A percentile compares a stretch with the other conserved stretches of the same genome.
These are phyloP conservation scores for Agrochola lota DNA, from an alignment of 2,888 invertebrate genomes.

Conservation along the genomic window DNA sequence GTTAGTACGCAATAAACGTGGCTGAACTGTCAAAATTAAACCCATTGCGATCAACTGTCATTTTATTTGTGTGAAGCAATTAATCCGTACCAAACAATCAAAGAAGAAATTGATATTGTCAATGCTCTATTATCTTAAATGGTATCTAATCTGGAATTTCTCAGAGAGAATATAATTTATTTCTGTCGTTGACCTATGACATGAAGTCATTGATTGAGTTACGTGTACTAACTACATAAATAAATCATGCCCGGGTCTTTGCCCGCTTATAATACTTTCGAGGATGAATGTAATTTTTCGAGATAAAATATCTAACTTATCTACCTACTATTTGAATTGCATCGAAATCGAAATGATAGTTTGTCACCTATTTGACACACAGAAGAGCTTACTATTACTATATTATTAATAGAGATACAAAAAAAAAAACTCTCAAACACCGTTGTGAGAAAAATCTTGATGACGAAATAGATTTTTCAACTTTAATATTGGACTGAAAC, in stretches of 20 bases:
- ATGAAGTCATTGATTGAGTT: slow-evolving; percentile 4
- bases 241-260: background rate
- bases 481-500: slow-evolving; percentile 21
- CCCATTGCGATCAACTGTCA: too few species aligned
- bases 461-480: slow-evolving; percentile 17
- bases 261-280: background rate
- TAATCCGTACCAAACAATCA: background rate
- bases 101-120: background rate
- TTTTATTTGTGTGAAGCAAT: too few species aligned
- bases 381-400: too few species aligned
- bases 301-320: too few species aligned
- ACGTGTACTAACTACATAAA: slow-evolving; percentile 1
- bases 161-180: background rate
- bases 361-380: background rate
- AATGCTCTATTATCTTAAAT: background rate
- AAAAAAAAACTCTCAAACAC: background rate
- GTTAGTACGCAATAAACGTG: too few species aligned
- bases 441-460: background rate
- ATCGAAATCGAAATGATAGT: background rate
- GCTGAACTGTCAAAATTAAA: too few species aligned
- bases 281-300: background rate
- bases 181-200: slow-evolving; percentile 28
- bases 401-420: background rate
- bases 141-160: too few species aligned
- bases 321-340: too few species aligned